Evolutionary conservation across 2,888 invertebrate species (phyloP).

Genomic region (Protodeltote pygarga): DNA sequence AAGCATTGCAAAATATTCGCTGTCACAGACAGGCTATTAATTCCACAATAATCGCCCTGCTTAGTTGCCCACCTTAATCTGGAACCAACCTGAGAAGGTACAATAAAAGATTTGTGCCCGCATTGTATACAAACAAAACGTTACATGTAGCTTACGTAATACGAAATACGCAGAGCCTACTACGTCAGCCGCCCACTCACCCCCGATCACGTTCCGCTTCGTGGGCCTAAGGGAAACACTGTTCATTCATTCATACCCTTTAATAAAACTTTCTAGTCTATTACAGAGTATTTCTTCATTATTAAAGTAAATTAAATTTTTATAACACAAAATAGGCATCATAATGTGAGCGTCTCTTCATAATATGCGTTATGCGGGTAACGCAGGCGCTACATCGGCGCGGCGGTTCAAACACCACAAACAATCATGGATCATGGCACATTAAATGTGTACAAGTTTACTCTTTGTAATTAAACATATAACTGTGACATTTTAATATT

Average conservation of each 20-base stretch:
- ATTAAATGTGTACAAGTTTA: too few species aligned
- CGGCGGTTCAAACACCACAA: too few species aligned
- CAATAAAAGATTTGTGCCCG: conserved; percentile 7
- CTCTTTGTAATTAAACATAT: too few species aligned
- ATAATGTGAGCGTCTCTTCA: conserved; percentile 25
- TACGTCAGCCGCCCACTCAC: conserved; percentile 46
- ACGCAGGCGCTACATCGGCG: too few species aligned
- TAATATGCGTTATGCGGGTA: neutral
- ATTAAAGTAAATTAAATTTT: conserved; percentile 28
- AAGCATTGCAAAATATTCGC: neutral
- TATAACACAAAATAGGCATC: conserved; percentile 23
- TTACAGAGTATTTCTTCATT: conserved; percentile 47
- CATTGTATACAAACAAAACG: conserved; percentile 51
- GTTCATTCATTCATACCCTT: conserved; percentile 60
- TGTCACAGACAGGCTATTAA: neutral
- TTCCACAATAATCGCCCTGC: neutral
- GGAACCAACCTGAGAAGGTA: conserved; percentile 14
- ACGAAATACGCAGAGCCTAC: conserved; percentile 29
- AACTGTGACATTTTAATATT: too few species aligned
- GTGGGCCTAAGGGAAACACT: conserved; percentile 51
- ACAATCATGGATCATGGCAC: too few species aligned
- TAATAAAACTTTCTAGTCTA: conserved; percentile 55
- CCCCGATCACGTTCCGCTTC: conserved; percentile 36
- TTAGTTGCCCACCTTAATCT: conserved; percentile 18
- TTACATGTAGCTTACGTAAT: conserved; percentile 33